These are phyloP conservation scores for Samia ricini DNA, from an alignment of 1,140 invertebrate species.

Conservation along the genomic window DNA sequence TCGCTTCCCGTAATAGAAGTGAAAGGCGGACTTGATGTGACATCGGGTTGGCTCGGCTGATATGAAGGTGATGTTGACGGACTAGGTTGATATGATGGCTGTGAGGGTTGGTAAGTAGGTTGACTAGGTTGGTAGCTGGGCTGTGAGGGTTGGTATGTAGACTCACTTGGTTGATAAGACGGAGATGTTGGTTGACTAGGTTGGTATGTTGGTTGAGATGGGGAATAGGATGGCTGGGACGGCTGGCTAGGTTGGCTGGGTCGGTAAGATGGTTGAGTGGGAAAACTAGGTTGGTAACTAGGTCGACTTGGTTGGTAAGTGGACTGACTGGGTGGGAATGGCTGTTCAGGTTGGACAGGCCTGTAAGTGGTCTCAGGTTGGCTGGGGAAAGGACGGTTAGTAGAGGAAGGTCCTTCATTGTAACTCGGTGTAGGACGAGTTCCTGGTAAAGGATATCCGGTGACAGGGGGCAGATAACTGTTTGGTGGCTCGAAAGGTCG, in stretches of 20 bases:
- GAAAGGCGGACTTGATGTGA: constrained; percentile 3
- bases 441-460: constrained; percentile 69
- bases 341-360: constrained; percentile 38
- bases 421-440: constrained; percentile 66
- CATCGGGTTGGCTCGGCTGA: constrained; percentile 36
- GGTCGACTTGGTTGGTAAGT: constrained; percentile 45
- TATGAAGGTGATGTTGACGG: constrained; percentile 45
- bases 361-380: constrained; percentile 28
- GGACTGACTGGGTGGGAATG: constrained; percentile 42
- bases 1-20: neutral
- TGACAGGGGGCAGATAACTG: constrained; percentile 55
- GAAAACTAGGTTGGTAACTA: constrained; percentile 29
- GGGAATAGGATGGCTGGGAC: constrained; percentile 46
- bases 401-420: constrained; percentile 49
- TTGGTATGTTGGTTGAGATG: constrained; percentile 38
- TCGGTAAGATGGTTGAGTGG: constrained; percentile 44
- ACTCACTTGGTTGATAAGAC: constrained; percentile 39
- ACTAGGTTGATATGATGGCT: constrained; percentile 37
- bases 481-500: constrained; percentile 81
- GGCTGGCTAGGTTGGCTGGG: constrained; percentile 38
- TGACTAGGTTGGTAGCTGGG: constrained; percentile 39
- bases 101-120: constrained; percentile 37
- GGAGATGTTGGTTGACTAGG: constrained; percentile 22
- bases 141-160: constrained; percentile 31
- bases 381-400: constrained; percentile 28